Conservation (phyloP, 2,797 vertebrate species). For the Alcedo quadribrachys region DNA sequence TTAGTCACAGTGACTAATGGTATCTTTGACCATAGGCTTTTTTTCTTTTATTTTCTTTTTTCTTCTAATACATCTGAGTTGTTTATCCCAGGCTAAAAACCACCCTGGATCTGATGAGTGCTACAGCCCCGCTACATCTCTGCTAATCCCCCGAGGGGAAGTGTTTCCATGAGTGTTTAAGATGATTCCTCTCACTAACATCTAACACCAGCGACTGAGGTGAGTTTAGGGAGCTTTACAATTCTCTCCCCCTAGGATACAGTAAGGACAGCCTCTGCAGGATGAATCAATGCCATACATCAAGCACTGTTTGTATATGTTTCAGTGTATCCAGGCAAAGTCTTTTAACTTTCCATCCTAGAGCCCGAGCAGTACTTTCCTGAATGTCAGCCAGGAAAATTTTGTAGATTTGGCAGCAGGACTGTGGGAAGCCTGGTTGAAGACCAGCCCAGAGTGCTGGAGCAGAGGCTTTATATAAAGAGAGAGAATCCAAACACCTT, state of each 20-base stretch:
- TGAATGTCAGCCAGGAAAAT: conserved; percentile 97
- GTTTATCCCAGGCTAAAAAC: conserved; percentile 13
- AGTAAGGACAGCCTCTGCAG: conserved; percentile 71
- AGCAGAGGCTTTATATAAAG: conserved; percentile 80
- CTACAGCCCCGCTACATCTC: not conserved
- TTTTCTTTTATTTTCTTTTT: not conserved
- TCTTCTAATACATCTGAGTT: not conserved
- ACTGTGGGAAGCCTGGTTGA: conserved; percentile 90
- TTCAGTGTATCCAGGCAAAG: conserved; percentile 95
- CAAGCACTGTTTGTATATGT: conserved; percentile 88
- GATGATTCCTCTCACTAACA: conserved; percentile 7
- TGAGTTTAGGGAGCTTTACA: conserved; percentile 43
- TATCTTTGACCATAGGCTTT: not conserved
- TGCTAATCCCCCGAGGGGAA: conserved; percentile 9
- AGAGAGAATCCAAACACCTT: conserved; percentile 79
- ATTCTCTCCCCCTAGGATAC: conserved; percentile 64
- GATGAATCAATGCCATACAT: conserved; percentile 76
- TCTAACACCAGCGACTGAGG: not conserved
- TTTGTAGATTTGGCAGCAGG: conserved; percentile 89
- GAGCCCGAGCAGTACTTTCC: conserved; percentile 91
- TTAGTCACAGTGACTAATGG: not conserved
- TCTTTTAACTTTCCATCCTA: conserved; percentile 94
- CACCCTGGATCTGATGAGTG: not conserved
- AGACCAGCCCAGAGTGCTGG: conserved; percentile 77
- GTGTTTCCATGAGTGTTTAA: not conserved